These are phyloP conservation scores for Neodon shergylaensis DNA, from an alignment of 2,113 vertebrate genomes.

Conservation along the genomic window DNA sequence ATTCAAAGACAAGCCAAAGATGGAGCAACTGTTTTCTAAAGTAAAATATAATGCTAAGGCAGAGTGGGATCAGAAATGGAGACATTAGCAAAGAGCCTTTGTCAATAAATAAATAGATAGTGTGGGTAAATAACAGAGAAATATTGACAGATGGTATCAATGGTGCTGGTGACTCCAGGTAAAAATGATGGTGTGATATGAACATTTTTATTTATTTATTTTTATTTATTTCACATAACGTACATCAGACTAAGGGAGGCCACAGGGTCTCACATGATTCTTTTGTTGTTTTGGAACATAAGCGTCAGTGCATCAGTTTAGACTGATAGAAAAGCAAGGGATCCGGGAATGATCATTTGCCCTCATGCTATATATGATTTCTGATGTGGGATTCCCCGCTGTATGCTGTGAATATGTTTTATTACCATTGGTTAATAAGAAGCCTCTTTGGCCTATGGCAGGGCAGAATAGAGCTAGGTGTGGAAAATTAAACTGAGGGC, in stretches of 20 bases:
- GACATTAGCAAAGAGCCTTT: not conserved
- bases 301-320: not conserved
- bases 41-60: not conserved
- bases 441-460: no score
- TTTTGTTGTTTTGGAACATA: not conserved
- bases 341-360: not conserved
- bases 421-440: no score
- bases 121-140: not conserved
- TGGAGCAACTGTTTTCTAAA: not conserved
- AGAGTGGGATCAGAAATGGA: not conserved
- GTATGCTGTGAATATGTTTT: no score
- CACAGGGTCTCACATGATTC: not conserved
- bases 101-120: not conserved
- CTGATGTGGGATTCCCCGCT: no score
- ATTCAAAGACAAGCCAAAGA: not conserved
- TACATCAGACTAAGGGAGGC: not conserved
- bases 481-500: no score
- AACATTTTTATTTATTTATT: not conserved
- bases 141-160: not conserved
- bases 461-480: no score
- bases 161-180: not conserved
- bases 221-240: not conserved
- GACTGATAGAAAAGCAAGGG: conserved; percentile 2
- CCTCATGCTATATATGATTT: not conserved
- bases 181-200: not conserved